Percentiles rank a stretch among this genome's conserved stretches.
phyloP scores from a whole-genome alignment of 2,888 invertebrate species.

The Linhomoeus sp. region DNA sequence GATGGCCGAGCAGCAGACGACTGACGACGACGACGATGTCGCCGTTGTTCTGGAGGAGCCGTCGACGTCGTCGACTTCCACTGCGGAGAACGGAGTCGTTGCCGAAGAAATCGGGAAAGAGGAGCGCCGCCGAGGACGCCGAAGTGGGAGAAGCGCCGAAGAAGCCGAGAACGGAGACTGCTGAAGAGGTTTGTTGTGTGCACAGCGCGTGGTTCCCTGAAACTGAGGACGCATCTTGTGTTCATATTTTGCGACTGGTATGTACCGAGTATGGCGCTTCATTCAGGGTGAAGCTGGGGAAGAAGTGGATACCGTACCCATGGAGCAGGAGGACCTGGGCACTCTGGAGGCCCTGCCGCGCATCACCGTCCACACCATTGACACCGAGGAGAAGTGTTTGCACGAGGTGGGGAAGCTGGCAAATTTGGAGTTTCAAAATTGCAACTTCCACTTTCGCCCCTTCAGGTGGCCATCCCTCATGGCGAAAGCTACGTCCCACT shows the following conservation, averaged over 20 bases:
- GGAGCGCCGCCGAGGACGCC: neutral
- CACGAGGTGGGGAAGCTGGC: slow-evolving; percentile 59
- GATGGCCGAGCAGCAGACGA: too few species aligned
- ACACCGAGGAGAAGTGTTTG: slow-evolving; percentile 73
- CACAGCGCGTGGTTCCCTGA: neutral
- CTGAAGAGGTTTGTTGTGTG: neutral
- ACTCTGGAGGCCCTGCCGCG: slow-evolving; percentile 40
- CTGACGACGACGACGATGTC: too few species aligned
- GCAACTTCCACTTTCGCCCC: too few species aligned
- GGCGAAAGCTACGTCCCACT: slow-evolving; percentile 53
- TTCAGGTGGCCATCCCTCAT: slow-evolving; percentile 60
- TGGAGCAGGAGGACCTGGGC: slow-evolving; percentile 2
- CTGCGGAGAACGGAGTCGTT: too few species aligned
- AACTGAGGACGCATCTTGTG: neutral
- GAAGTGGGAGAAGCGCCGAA: neutral
- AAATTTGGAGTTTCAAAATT: too few species aligned
- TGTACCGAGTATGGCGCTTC: neutral
- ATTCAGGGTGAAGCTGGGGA: slow-evolving; percentile 40
- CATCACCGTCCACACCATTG: slow-evolving; percentile 65
- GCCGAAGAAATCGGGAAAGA: too few species aligned
- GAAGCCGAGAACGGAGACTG: neutral
- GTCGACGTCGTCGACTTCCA: too few species aligned
- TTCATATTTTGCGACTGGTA: neutral
- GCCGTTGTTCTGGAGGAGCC: too few species aligned
- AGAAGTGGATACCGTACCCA: slow-evolving; percentile 90